Evolutionary conservation across 2,113 vertebrate species (phyloP).

Genomic region (Rhabdornis inornatus): DNA sequence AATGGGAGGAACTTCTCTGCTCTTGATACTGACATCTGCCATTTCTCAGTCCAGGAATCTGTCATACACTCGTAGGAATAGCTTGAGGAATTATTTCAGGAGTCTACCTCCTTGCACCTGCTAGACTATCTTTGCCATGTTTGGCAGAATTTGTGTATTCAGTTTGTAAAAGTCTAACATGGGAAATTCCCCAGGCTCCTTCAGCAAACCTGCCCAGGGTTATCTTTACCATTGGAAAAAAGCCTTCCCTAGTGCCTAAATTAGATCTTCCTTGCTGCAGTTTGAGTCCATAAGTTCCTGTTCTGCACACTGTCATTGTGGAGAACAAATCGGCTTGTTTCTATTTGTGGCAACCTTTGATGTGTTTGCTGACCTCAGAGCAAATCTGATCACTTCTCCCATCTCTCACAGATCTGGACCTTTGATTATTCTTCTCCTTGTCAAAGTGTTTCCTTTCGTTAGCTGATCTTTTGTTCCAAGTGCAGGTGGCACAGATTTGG

Average conservation of each 20-base stretch:
- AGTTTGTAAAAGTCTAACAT: not conserved
- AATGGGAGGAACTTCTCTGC: not conserved
- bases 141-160: not conserved
- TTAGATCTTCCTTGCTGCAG: not conserved
- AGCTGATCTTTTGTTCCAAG: not conserved
- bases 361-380: not conserved
- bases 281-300: not conserved
- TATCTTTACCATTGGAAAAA: not conserved
- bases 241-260: not conserved
- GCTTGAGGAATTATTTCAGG: not conserved
- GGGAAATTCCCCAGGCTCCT: not conserved
- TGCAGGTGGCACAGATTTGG: not conserved
- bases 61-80: not conserved
- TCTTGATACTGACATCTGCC: not conserved
- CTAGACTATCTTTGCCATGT: not conserved
- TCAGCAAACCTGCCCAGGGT: not conserved
- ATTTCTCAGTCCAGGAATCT: not conserved
- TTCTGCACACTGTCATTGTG: not conserved
- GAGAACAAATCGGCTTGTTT: not conserved
- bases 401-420: not conserved
- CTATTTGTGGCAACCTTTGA: conserved; percentile 12
- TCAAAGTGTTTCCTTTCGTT: not conserved
- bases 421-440: not conserved
- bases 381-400: not conserved
- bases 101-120: accelerated